These are phyloP conservation scores for Enteromius viviparus DNA, from an alignment of 2,797 vertebrate genomes.

Conservation along the genomic window DNA sequence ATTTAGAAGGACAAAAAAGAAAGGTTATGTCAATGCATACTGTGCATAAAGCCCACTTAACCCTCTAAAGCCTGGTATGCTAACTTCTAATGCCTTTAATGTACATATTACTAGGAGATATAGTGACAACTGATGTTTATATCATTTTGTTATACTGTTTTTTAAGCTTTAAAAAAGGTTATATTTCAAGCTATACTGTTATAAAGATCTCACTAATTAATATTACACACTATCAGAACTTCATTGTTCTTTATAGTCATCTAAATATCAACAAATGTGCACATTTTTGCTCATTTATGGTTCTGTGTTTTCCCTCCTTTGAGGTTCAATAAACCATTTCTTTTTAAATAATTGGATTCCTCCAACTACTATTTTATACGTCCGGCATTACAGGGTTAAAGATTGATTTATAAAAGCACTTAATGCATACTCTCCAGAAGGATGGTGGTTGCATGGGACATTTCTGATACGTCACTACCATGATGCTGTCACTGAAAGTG, in stretches of 20 bases:
- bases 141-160: neutral
- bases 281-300: neutral
- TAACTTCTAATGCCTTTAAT: neutral
- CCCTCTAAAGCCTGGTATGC: neutral
- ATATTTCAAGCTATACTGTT: neutral
- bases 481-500: slow-evolving; percentile 6
- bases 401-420: neutral
- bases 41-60: neutral
- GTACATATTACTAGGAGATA: neutral
- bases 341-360: neutral
- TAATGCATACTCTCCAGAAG: neutral
- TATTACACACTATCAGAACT: neutral
- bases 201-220: neutral
- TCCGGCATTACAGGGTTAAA: neutral
- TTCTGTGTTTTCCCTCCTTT: neutral
- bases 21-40: neutral
- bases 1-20: neutral
- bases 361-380: neutral
- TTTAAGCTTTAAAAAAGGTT: no score
- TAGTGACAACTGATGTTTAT: neutral
- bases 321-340: neutral
- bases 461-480: neutral
- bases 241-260: neutral
- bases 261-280: neutral
- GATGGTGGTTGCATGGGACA: neutral